phyloP scores from a whole-genome alignment of 2,797 vertebrate species.

The Pampus argenteus region DNA sequence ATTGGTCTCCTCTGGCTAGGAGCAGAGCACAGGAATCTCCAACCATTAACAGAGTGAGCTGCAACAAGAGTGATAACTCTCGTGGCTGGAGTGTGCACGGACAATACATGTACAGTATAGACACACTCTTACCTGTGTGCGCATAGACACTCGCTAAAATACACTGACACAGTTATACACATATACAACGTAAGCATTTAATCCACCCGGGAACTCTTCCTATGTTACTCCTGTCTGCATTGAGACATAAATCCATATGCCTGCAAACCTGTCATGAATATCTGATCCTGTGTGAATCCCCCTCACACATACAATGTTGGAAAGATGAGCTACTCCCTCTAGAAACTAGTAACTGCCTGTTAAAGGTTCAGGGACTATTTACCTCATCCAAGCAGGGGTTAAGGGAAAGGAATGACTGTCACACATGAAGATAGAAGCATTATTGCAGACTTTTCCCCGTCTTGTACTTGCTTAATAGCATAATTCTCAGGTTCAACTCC shows the following conservation, averaged over 20 bases:
- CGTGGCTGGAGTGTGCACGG: constrained; percentile 7
- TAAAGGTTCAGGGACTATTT: constrained; percentile 31
- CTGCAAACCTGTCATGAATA: constrained; percentile 43
- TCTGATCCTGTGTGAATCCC: constrained; percentile 38
- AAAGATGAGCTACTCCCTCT: constrained; percentile 19
- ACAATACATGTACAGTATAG: constrained; percentile 7
- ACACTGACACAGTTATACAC: constrained; percentile 8
- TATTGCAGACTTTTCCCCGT: neutral
- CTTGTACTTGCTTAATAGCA: neutral
- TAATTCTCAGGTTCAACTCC: neutral
- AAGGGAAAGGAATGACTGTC: constrained; percentile 3
- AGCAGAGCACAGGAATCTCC: constrained; percentile 58
- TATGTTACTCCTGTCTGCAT: constrained; percentile 34
- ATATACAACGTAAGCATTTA: constrained; percentile 33
- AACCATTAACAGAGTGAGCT: constrained; percentile 55
- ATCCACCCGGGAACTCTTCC: constrained; percentile 44
- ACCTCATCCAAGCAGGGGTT: constrained; percentile 4
- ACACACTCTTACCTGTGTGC: neutral
- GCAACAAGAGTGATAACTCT: constrained; percentile 39
- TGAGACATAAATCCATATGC: constrained; percentile 53
- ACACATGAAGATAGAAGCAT: constrained; percentile 6
- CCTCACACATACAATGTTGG: neutral
- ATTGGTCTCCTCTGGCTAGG: constrained; percentile 72
- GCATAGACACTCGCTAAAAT: neutral
- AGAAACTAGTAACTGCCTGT: constrained; percentile 42